Evolutionary conservation across 2,797 vertebrate species (phyloP).

Genomic region (Catamblyrhynchus diadema): DNA sequence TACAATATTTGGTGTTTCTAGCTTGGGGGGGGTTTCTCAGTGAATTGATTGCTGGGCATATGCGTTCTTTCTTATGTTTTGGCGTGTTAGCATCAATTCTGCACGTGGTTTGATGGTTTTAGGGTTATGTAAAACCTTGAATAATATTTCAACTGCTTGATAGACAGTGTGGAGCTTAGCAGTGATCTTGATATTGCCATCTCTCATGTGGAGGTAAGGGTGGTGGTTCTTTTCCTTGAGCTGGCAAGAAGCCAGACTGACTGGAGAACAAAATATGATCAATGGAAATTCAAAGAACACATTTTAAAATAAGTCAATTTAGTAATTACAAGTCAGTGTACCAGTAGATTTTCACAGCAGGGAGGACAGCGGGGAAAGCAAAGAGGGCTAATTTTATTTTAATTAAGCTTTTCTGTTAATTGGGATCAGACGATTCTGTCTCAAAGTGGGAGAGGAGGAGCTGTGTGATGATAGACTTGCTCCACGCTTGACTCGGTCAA

Average conservation of each 20-base stretch:
- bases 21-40: background rate
- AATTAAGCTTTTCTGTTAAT: conserved; percentile 47
- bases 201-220: background rate
- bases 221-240: background rate
- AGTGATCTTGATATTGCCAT: background rate
- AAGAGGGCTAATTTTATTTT: conserved; percentile 34
- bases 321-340: conserved; percentile 15
- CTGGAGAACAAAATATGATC: background rate
- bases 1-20: background rate
- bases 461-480: background rate
- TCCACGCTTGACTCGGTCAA: background rate
- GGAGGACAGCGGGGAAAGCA: conserved; percentile 7
- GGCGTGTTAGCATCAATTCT: background rate
- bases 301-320: conserved; percentile 31
- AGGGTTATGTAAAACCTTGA: background rate
- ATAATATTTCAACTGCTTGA: background rate
- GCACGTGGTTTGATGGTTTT: background rate
- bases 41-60: background rate
- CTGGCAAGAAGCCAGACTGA: background rate
- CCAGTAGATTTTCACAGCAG: conserved; percentile 43
- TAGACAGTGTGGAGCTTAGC: background rate
- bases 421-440: background rate
- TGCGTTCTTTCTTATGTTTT: background rate
- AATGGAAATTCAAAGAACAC: background rate
- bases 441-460: background rate